phyloP scores from a whole-genome alignment of 2,888 invertebrate species.

The Limnephilus lunatus region DNA sequence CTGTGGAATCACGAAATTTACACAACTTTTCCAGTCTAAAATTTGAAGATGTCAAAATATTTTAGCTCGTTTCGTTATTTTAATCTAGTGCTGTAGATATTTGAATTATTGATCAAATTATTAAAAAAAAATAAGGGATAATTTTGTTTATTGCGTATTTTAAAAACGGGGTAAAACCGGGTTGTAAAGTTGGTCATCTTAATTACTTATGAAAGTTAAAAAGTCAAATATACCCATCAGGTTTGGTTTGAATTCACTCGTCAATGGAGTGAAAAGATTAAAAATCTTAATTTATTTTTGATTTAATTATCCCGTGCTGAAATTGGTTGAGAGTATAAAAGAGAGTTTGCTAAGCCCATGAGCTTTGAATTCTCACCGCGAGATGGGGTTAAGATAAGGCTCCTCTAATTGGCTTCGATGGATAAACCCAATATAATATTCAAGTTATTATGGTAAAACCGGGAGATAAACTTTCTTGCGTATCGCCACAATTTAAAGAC shows the following conservation, averaged over 20 bases:
- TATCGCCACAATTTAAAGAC: not conserved
- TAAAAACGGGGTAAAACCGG: not conserved
- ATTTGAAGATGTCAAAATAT: too few relatives aligned
- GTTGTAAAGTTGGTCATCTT: not conserved
- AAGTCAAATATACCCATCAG: not conserved
- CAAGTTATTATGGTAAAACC: slow-evolving; percentile 56
- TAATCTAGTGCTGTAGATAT: too few relatives aligned
- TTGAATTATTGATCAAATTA: too few relatives aligned
- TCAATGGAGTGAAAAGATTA: not conserved
- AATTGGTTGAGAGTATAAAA: slow-evolving; percentile 4
- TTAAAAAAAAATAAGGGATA: too few relatives aligned
- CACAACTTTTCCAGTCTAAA: too few relatives aligned
- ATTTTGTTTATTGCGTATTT: too few relatives aligned
- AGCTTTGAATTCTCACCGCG: not conserved
- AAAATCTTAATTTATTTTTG: not conserved
- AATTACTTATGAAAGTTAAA: not conserved
- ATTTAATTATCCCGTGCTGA: not conserved
- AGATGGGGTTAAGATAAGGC: slow-evolving; percentile 2
- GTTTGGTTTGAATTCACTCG: not conserved
- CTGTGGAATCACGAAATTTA: too few relatives aligned
- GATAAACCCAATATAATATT: slow-evolving; percentile 60
- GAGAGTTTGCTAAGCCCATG: slow-evolving; percentile 8
- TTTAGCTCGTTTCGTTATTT: too few relatives aligned
- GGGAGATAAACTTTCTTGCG: not conserved
- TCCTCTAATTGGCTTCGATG: slow-evolving; percentile 59